These are phyloP conservation scores for Odobenus rosmarus DNA, from an alignment of 2,113 vertebrate genomes.

Conservation along the genomic window DNA sequence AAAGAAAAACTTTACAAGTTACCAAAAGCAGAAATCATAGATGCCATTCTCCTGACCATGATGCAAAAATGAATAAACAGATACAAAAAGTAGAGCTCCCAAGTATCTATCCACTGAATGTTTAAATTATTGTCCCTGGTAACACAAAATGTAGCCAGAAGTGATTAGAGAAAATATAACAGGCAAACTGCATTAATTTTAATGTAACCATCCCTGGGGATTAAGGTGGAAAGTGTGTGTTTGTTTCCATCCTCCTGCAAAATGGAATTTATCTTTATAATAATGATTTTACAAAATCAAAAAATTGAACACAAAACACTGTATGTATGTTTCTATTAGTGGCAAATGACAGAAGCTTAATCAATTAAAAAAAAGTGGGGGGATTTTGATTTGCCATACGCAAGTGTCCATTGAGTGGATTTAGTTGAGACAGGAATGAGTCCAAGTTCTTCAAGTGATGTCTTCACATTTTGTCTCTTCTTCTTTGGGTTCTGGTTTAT, in stretches of 20 bases:
- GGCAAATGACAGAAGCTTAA: background rate
- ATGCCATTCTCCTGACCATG: background rate
- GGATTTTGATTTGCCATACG: background rate
- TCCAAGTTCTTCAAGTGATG: background rate
- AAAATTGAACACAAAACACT: background rate
- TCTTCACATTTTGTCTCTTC: background rate
- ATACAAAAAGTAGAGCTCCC: background rate
- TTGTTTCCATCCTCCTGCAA: background rate
- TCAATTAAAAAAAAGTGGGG: background rate
- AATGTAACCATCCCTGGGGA: background rate
- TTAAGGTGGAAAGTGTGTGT: background rate
- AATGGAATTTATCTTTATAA: background rate
- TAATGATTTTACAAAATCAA: background rate
- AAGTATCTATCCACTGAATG: background rate
- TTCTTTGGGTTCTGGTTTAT: background rate
- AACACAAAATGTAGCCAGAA: background rate
- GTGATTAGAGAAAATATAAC: background rate
- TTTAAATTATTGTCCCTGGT: background rate
- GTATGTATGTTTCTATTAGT: background rate
- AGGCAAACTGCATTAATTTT: background rate
- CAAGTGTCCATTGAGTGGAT: background rate
- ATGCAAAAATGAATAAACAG: background rate
- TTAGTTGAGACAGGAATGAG: background rate
- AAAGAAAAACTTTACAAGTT: background rate
- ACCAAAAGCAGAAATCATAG: background rate